Conservation (phyloP, 1,140 invertebrate species). For the Sminthurinus signatus region DNA sequence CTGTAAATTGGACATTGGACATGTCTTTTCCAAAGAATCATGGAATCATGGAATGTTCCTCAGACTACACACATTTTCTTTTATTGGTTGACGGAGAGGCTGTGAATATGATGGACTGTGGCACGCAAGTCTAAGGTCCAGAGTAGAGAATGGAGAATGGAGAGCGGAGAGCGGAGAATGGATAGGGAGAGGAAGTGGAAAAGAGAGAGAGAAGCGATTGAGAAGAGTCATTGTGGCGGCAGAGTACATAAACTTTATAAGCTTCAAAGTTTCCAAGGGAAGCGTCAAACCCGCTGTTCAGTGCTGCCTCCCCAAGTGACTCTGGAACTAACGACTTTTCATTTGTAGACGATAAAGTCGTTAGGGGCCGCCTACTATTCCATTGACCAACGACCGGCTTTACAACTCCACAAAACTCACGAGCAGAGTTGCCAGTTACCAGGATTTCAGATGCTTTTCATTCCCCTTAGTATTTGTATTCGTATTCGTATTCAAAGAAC, state of each 20-base stretch:
- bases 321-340: slow-evolving; percentile 18
- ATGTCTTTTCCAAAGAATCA: too few species aligned
- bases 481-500: too few species aligned
- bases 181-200: too few species aligned
- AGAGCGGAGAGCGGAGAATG: too few species aligned
- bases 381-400: slow-evolving; percentile 29
- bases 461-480: too few species aligned
- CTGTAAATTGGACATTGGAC: too few species aligned
- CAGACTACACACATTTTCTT: too few species aligned
- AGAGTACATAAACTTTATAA: slow-evolving; percentile 3
- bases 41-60: too few species aligned
- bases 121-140: background rate
- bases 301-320: slow-evolving; percentile 24
- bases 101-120: background rate
- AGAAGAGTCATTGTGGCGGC: slow-evolving; percentile 14
- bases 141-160: background rate
- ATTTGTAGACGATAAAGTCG: slow-evolving; percentile 31
- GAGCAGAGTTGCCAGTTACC: too few species aligned
- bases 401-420: background rate
- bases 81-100: background rate
- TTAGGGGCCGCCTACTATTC: slow-evolving; percentile 38
- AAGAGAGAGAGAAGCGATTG: background rate
- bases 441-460: too few species aligned
- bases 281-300: slow-evolving; percentile 3
- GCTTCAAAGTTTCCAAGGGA: slow-evolving; percentile 2